Conservation (phyloP, 2,113 vertebrate species). For the Leptosomus discolor region DNA sequence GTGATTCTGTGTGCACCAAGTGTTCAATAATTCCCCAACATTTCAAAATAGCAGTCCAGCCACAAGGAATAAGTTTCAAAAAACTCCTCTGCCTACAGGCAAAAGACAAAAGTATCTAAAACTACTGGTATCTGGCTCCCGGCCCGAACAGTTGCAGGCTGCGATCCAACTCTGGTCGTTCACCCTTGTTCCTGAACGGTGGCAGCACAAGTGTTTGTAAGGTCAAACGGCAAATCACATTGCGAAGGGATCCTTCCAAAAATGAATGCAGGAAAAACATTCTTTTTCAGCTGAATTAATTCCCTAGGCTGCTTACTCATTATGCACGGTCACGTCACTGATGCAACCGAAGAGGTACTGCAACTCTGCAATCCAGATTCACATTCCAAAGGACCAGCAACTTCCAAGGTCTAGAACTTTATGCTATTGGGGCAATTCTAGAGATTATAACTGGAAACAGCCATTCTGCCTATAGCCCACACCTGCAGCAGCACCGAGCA, state of each 20-base stretch:
- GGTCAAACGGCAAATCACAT: background rate
- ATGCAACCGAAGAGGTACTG: background rate
- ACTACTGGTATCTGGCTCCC: background rate
- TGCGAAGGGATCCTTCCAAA: background rate
- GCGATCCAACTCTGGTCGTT: background rate
- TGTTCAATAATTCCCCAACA: background rate
- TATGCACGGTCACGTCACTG: background rate
- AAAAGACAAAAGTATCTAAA: background rate
- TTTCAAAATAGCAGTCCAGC: background rate
- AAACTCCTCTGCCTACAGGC: background rate
- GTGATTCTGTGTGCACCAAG: background rate
- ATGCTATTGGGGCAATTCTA: background rate
- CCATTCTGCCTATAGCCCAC: background rate
- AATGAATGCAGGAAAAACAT: background rate
- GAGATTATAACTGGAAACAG: background rate
- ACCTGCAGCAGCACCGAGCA: background rate
- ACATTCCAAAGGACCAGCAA: background rate
- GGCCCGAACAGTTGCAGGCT: background rate
- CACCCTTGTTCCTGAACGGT: background rate
- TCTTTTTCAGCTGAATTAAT: background rate
- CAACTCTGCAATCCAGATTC: background rate
- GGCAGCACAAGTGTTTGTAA: background rate
- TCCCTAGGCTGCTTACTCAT: background rate
- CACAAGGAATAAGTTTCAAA: background rate
- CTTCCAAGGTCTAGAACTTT: background rate